phyloP scores from a whole-genome alignment of 1,140 invertebrate genomes.

The Gyrodactylus salaris region DNA sequence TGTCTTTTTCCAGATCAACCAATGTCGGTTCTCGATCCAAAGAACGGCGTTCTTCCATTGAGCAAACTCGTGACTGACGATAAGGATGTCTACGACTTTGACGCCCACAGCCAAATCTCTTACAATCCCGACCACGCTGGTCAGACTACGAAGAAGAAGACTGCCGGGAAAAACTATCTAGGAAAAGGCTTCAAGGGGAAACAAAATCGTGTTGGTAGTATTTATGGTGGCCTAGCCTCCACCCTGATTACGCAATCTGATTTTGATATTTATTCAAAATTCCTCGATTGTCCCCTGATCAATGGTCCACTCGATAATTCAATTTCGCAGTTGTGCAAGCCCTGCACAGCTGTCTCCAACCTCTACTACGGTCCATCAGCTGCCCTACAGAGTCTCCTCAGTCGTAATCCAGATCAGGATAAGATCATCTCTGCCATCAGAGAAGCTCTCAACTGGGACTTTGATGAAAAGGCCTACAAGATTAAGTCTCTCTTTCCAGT shows the following conservation, averaged over 20 bases:
- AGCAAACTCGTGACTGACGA: too few relatives aligned
- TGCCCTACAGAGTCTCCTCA: background rate
- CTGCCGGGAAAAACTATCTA: too few relatives aligned
- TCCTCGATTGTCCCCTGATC: background rate
- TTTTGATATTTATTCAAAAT: constrained; percentile 5
- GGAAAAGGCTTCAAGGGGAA: background rate
- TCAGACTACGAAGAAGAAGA: background rate
- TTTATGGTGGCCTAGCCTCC: constrained; percentile 2
- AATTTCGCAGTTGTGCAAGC: constrained; percentile 1
- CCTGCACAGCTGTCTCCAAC: background rate
- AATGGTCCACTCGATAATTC: constrained; percentile 1
- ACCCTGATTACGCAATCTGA: constrained; percentile 1
- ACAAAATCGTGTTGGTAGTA: background rate
- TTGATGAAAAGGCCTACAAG: background rate
- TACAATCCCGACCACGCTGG: background rate
- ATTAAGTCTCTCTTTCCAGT: background rate
- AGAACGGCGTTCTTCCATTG: too few relatives aligned
- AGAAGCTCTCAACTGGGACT: background rate
- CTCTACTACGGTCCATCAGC: constrained; percentile 5
- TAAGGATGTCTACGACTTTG: constrained; percentile 7
- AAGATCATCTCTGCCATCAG: background rate
- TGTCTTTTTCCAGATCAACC: too few relatives aligned
- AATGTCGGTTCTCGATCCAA: too few relatives aligned
- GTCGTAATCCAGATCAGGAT: background rate
- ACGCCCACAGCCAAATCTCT: background rate